Conservation (phyloP, 2,113 vertebrate species). For the Chaetorhynchus papuensis region DNA sequence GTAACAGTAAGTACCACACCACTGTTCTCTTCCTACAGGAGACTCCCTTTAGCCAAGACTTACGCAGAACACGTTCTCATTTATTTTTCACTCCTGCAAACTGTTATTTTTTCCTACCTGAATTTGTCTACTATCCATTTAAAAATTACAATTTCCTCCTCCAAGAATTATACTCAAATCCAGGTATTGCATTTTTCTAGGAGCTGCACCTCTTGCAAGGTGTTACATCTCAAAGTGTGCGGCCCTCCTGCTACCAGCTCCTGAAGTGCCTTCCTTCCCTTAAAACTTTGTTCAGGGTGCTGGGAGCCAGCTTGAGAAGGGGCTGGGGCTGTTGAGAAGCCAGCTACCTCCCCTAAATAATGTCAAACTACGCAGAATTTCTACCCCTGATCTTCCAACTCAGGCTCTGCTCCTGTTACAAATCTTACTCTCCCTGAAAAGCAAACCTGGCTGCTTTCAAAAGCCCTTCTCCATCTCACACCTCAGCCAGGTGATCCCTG, state of each 20-base stretch:
- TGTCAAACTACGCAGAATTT: not conserved
- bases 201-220: not conserved
- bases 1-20: not conserved
- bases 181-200: not conserved
- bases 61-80: not conserved
- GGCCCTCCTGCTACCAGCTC: not conserved
- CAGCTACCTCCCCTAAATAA: not conserved
- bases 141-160: not conserved
- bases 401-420: not conserved
- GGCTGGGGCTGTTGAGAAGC: not conserved
- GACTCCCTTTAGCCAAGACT: not conserved
- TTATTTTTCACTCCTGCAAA: not conserved
- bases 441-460: not conserved
- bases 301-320: no score
- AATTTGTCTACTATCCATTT: not conserved
- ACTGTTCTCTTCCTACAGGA: not conserved
- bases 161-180: not conserved
- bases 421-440: not conserved
- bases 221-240: not conserved
- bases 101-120: not conserved
- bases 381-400: not conserved
- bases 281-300: not conserved
- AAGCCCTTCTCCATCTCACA: not conserved
- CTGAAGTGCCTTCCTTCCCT: not conserved
- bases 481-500: not conserved